A percentile compares a stretch with the other conserved stretches of the same genome.
phyloP scores from a whole-genome alignment of 2,113 vertebrate species.

The Nannospalax galili region DNA sequence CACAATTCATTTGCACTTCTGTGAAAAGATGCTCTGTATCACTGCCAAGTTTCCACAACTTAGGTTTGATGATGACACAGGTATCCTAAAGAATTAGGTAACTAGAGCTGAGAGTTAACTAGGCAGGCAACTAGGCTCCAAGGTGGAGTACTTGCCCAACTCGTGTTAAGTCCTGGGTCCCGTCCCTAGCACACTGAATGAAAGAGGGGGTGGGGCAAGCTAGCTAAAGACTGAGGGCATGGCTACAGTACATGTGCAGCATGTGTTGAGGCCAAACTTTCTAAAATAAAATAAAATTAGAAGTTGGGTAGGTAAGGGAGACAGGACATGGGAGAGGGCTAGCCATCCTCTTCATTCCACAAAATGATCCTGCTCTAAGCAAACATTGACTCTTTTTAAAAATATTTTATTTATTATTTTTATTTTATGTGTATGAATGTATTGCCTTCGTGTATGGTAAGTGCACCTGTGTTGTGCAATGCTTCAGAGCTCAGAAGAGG shows the following conservation, averaged over 20 bases:
- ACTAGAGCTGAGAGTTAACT: background rate
- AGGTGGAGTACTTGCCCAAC: background rate
- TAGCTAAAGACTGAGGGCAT: background rate
- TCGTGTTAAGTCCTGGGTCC: background rate
- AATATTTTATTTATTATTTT: no score
- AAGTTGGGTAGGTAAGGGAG: background rate
- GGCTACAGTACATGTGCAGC: no score
- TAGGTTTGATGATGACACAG: background rate
- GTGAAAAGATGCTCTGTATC: background rate
- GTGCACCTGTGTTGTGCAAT: no score
- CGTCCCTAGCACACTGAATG: background rate
- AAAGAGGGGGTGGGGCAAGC: no score
- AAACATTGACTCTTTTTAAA: background rate
- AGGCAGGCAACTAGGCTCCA: no score
- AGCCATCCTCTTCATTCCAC: background rate
- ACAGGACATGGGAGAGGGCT: background rate
- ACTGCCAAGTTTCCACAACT: background rate
- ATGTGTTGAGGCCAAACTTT: background rate
- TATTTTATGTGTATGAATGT: no score
- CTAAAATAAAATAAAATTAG: background rate
- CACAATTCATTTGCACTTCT: background rate
- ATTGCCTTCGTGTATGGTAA: no score
- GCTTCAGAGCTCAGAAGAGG: no score
- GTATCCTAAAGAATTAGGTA: background rate
- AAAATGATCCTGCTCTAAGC: background rate